phyloP scores from a whole-genome alignment of 2,888 invertebrate genomes.

The Macaria liturata region DNA sequence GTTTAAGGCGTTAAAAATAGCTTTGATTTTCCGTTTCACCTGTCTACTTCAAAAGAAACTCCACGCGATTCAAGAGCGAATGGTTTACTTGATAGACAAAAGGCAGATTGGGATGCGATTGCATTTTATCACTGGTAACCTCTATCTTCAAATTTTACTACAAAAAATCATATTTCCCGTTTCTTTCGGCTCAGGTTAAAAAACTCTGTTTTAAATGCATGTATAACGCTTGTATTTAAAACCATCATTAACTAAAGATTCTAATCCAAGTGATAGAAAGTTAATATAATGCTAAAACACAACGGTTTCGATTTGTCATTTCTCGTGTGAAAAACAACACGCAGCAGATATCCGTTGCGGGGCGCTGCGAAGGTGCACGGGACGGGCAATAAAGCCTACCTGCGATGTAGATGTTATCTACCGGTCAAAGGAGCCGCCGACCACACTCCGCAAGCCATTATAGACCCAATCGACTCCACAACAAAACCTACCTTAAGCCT shows the following conservation, averaged over 20 bases:
- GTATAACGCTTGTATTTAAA: too few species aligned
- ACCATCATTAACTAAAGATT: too few species aligned
- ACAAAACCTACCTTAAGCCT: conserved; percentile 35
- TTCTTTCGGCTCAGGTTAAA: too few species aligned
- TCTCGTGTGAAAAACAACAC: conserved; percentile 67
- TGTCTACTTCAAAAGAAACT: neutral
- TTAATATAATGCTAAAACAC: too few species aligned
- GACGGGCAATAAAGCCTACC: conserved; percentile 75
- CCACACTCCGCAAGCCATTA: conserved; percentile 36
- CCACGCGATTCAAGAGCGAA: too few species aligned
- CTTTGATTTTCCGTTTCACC: conserved; percentile 3
- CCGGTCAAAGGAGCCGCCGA: conserved; percentile 77
- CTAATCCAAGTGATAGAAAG: too few species aligned
- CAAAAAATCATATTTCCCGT: too few species aligned
- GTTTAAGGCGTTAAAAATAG: conserved; percentile 13
- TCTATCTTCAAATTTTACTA: too few species aligned
- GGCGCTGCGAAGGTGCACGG: conserved; percentile 41
- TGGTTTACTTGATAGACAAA: too few species aligned
- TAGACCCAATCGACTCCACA: conserved; percentile 33
- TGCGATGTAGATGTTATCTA: conserved; percentile 79
- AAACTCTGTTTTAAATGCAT: too few species aligned
- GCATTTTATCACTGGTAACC: too few species aligned
- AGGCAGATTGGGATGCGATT: too few species aligned
- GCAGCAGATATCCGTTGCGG: conserved; percentile 45
- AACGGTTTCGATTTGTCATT: conserved; percentile 25